Base-by-base conservation (phyloP, 1,140 invertebrate species). In the Penaeus indicus region DNA sequence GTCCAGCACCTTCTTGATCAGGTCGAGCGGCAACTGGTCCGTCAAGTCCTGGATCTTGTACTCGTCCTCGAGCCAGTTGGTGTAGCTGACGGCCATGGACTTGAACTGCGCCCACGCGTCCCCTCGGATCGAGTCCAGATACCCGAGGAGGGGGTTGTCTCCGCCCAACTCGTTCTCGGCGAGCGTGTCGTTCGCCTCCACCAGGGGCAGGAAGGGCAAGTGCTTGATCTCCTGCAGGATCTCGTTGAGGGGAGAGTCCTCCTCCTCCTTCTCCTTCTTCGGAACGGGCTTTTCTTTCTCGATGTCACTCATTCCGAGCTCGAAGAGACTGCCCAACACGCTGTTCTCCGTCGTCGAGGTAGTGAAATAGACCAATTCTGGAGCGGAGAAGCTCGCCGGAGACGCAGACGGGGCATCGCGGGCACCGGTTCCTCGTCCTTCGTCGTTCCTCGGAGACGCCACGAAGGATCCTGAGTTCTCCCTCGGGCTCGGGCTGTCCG, bases 21-120 rank as follows among this genome's bases (percentile, higher is more conserved):
- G 75, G 27, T 64, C 82, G 22, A 88, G 69, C 13, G 87, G 87
- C 75, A 88, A 42, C 42, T 62, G 62, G 10, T 63, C 62, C 27
- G 81, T 84, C 19, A 84, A 2, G 21, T 88, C 63, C 10, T 84
- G 54, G 13, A 67, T 27, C n/a, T 79, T 22, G 72, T 88, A 88
- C 72, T 88, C 87, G 8, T 88, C 79, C 27, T 84, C 81, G 47
- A 88, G 87, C 80, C 80, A 84, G n/a, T 84, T 63, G 21, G 69
- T 63, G 72, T 88, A 88, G 16, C 87, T 62, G 8, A 79, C 60
- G 42, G 81, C 87, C 25, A 83, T 19, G 38, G 81, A 84, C 87
- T 84, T 88, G 54, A 88, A 88, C 62, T 88, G 87, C n/a, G 25
- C 87, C 87, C 87, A 88, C 25, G 87, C 87, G 47, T 84, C 82